phyloP scores from a whole-genome alignment of 2,888 invertebrate genomes.

The Drosophila vallismaia region DNA sequence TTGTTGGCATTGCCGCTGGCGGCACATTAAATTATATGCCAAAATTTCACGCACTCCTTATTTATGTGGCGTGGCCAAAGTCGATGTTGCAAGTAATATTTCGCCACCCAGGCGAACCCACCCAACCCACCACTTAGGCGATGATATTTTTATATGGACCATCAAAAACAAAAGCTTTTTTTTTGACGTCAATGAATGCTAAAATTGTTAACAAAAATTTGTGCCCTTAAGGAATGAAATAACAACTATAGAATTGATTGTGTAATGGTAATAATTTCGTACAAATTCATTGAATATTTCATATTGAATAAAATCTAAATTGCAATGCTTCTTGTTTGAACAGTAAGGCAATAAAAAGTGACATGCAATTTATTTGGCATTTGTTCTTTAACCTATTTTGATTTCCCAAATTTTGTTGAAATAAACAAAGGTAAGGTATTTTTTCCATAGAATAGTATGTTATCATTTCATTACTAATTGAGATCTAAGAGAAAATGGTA shows the following conservation, averaged over 20 bases:
- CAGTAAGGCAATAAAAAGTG: background rate
- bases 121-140: conserved; percentile 34
- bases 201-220: conserved; percentile 12
- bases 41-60: conserved; percentile 74
- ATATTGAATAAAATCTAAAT: background rate
- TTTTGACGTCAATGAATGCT: background rate
- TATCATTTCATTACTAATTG: too few relatives aligned
- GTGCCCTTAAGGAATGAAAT: background rate
- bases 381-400: background rate
- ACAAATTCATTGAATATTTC: background rate
- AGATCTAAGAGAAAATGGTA: too few relatives aligned
- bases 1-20: conserved; percentile 49
- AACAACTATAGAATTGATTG: conserved; percentile 11
- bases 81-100: conserved; percentile 73
- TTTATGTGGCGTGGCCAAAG: conserved; percentile 70
- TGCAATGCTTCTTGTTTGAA: background rate
- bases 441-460: too few relatives aligned
- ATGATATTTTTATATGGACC: conserved; percentile 46
- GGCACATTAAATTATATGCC: conserved; percentile 74
- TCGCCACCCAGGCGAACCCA: conserved; percentile 46
- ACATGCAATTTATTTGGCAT: background rate
- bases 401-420: background rate
- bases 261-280: background rate
- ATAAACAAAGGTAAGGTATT: background rate
- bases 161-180: conserved; percentile 48